Evolutionary conservation across 2,797 vertebrate species (phyloP), one percentile per base, ranked within the genome.

Genomic region (Gambusia yucatana): DNA sequence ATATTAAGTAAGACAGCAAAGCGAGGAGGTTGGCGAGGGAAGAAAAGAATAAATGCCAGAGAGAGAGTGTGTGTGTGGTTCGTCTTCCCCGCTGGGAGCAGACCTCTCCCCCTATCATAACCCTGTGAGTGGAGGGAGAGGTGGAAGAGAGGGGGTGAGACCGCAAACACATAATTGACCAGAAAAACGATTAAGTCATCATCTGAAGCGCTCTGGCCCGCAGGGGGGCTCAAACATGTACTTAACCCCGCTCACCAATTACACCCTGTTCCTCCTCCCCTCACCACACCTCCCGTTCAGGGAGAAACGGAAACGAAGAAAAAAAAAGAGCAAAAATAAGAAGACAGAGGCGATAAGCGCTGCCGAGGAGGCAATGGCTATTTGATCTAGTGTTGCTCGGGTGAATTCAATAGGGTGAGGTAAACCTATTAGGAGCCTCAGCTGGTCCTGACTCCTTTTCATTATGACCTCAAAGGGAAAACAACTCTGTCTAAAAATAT

Each of bases 111-210:
- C 85, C 89, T 85, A 90, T 93, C 92, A 91, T 93, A 93, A 93
- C 93, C 92, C 89, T 86, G 87, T 91, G 78, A 93, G 88, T 78
- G 85, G 83, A 86, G 84, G 81, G 83, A 88, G 88, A 86, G 83
- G 86, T 82, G 84, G 82, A 46, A 73, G 82, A 50, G 75, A 79
- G 84, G 82, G 77, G 86, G 95, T 94, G 96, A 96, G 84, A 90
- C 93, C 84, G 79, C 94, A 94, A 94, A 97, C 97, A 97, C 97
- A 98, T 98, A 98, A 98, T 98, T 98, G 97, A 98, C 96, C 97
- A 97, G 97, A 98, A 98, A 94, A 98, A 98, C 98, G 97, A 98
- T 99, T 98, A 98, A 99, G 98, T 98, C 98, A 98, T 99, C 97
- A 98, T 98, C 96, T 97, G 97, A 97, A 97, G 92, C 96, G 96